These are phyloP conservation scores for Gerris lacustris DNA, from an alignment of 2,888 invertebrate species.

Conservation along the genomic window DNA sequence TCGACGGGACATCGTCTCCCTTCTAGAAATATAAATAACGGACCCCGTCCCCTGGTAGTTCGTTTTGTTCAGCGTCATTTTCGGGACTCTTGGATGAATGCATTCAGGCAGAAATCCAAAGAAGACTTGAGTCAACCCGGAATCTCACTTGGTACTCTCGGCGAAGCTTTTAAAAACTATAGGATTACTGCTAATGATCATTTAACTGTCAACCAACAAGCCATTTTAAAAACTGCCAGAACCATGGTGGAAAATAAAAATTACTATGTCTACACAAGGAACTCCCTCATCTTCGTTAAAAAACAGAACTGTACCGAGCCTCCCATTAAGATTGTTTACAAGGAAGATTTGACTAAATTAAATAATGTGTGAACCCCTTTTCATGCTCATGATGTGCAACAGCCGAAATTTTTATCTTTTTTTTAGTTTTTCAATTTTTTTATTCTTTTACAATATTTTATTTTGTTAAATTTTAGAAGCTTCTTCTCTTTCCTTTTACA, in stretches of 20 bases:
- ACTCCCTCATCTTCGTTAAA: background rate
- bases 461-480: no score
- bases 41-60: background rate
- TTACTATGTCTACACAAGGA: background rate
- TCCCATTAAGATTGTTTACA: no score
- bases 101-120: background rate
- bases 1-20: background rate
- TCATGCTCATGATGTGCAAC: no score
- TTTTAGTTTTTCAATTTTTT: no score
- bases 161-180: background rate
- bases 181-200: background rate
- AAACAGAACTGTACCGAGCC: background rate
- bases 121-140: background rate
- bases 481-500: no score
- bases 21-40: background rate
- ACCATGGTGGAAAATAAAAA: background rate
- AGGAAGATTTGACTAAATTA: no score
- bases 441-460: no score
- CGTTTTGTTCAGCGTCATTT: background rate
- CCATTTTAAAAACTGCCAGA: background rate
- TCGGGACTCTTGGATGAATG: background rate
- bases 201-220: background rate
- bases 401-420: no score
- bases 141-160: background rate
- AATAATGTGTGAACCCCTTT: no score